A percentile compares a stretch with the other conserved stretches of the same genome.
phyloP scores from a whole-genome alignment of 23 tunicate species.

The Ascidia mentula region DNA sequence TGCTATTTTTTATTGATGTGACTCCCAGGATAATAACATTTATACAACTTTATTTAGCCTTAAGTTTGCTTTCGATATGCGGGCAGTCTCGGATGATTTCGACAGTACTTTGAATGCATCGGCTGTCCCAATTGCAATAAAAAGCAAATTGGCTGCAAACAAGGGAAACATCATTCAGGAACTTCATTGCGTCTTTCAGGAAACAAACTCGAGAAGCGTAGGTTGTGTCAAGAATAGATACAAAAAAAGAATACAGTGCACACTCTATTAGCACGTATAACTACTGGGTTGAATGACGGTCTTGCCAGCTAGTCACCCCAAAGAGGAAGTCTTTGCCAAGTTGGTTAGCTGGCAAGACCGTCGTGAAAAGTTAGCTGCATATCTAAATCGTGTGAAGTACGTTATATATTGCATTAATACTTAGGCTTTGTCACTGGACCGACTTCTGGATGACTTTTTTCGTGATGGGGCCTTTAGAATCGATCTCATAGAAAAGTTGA shows the following conservation, averaged over 20 bases:
- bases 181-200: background rate
- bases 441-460: constrained; percentile 4
- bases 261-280: too few species aligned
- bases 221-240: too few species aligned
- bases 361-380: too few species aligned
- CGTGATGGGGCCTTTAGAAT: constrained; percentile 14
- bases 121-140: background rate
- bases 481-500: background rate
- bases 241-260: too few species aligned
- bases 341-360: too few species aligned
- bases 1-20: too few species aligned
- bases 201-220: background rate
- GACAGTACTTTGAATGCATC: constrained; percentile 11
- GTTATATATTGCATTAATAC: background rate
- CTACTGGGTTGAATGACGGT: too few species aligned
- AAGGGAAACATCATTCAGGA: background rate
- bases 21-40: too few species aligned
- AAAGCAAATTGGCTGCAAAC: background rate
- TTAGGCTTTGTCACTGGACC: background rate
- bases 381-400: background rate
- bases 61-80: background rate
- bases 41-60: too few species aligned
- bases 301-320: too few species aligned
- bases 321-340: too few species aligned
- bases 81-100: background rate